Evolutionary conservation across 2,113 vertebrate genomes (phyloP).

Genomic region (Dryoscopus gambensis): DNA sequence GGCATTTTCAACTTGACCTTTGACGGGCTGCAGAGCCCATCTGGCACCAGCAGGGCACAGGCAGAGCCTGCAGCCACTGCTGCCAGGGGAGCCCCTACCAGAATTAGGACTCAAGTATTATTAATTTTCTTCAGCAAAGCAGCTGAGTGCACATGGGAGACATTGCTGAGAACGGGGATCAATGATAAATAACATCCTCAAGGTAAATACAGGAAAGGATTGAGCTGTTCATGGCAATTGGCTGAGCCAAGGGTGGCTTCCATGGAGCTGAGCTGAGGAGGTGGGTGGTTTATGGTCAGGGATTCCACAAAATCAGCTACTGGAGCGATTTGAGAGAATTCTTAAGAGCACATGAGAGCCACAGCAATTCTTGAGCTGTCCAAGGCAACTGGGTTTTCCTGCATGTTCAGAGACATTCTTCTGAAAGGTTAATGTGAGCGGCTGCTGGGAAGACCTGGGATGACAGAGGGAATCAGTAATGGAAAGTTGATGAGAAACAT

Average conservation of each 20-base stretch:
- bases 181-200: not conserved
- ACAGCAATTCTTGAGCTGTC: not conserved
- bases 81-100: not conserved
- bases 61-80: not conserved
- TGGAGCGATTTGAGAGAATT: not conserved
- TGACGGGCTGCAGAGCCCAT: not conserved
- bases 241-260: not conserved
- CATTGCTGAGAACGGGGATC: not conserved
- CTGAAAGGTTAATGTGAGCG: not conserved
- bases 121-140: slow-evolving; percentile 10
- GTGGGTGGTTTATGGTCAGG: not conserved
- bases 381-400: not conserved
- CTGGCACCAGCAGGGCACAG: rapidly evolving
- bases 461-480: not conserved
- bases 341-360: not conserved
- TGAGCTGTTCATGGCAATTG: not conserved
- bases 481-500: not conserved
- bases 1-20: not conserved
- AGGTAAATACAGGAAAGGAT: not conserved
- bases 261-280: not conserved
- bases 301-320: not conserved
- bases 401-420: not conserved
- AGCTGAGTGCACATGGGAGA: not conserved
- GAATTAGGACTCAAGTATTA: not conserved
- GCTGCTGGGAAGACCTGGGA: not conserved